Percentiles rank a stretch among this genome's conserved stretches.
phyloP scores from a whole-genome alignment of 2,888 invertebrate species.

The Halictus ligatus region DNA sequence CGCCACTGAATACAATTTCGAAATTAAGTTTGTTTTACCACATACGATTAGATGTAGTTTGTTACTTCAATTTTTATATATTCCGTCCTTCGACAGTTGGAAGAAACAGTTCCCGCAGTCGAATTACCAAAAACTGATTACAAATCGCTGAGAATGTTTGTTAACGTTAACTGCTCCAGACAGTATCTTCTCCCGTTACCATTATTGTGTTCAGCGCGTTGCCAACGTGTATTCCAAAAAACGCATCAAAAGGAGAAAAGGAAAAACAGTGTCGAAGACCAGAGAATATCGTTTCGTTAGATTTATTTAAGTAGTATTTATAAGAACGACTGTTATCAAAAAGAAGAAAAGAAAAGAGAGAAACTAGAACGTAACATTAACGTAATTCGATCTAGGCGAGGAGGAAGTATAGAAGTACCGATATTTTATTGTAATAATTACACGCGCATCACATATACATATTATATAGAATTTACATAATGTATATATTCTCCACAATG shows the following conservation, averaged over 20 bases:
- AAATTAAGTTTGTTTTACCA: not conserved
- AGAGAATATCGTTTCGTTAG: not conserved
- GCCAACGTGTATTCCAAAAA: not conserved
- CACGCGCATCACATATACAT: slow-evolving; percentile 78
- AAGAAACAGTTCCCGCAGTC: not conserved
- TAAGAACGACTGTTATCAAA: slow-evolving; percentile 30
- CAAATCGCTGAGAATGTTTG: not conserved
- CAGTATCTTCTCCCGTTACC: slow-evolving; percentile 5
- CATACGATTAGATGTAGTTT: not conserved
- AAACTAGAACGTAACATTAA: not conserved
- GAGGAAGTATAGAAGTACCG: slow-evolving; percentile 45
- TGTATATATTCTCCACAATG: slow-evolving; percentile 71
- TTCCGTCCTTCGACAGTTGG: slow-evolving; percentile 43
- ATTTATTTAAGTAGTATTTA: slow-evolving; percentile 24
- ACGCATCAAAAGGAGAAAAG: not conserved
- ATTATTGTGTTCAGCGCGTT: slow-evolving; percentile 30
- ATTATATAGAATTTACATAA: slow-evolving; percentile 62
- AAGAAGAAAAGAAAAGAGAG: slow-evolving; percentile 19
- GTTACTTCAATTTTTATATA: slow-evolving; percentile 20
- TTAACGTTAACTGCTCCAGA: not conserved
- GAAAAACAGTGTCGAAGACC: slow-evolving; percentile 7
- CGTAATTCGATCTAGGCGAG: not conserved
- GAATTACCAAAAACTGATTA: not conserved
- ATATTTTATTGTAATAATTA: slow-evolving; percentile 53
- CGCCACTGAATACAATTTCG: not conserved